A percentile compares a stretch with the other conserved stretches of the same genome.
Conservation (phyloP, 2,888 invertebrate species). For the Rhagophthalmus giganteus region DNA sequence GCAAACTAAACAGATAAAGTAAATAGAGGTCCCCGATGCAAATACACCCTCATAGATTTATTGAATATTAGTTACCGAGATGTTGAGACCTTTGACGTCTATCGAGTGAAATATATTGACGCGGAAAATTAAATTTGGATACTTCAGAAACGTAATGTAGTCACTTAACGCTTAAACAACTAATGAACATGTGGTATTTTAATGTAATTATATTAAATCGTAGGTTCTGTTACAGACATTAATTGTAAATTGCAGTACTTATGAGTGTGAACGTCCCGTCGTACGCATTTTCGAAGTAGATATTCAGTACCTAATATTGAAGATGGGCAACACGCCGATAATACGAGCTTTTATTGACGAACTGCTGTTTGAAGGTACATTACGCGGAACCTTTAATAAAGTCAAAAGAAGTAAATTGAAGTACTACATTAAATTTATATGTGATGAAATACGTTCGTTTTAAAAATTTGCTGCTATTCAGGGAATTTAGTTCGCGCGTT, state of each 20-base stretch:
- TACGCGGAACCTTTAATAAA: not conserved
- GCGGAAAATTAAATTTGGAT: constrained; percentile 20
- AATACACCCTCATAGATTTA: too few species aligned
- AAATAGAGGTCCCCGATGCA: too few species aligned
- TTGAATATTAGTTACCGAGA: too few species aligned
- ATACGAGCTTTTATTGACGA: too few species aligned
- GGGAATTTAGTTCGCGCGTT: too few species aligned
- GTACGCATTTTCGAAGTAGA: too few species aligned
- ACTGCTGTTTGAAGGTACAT: too few species aligned
- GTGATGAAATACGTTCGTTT: constrained; percentile 9
- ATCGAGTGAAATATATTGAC: constrained; percentile 8
- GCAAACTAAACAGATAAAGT: too few species aligned
- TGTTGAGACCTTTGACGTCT: not conserved
- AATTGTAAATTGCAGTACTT: constrained; percentile 7
- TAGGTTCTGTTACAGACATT: constrained; percentile 9
- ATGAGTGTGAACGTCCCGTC: not conserved
- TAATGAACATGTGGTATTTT: constrained; percentile 28
- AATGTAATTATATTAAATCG: constrained; percentile 14
- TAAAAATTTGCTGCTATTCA: constrained; percentile 20
- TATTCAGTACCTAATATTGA: too few species aligned
- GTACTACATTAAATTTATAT: constrained; percentile 4
- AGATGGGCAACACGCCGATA: too few species aligned
- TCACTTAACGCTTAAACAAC: constrained; percentile 25
- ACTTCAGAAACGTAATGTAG: constrained; percentile 11
- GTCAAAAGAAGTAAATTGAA: constrained; percentile 2